Base-by-base conservation (phyloP, 2,113 vertebrate species). In the Sorex araneus region DNA sequence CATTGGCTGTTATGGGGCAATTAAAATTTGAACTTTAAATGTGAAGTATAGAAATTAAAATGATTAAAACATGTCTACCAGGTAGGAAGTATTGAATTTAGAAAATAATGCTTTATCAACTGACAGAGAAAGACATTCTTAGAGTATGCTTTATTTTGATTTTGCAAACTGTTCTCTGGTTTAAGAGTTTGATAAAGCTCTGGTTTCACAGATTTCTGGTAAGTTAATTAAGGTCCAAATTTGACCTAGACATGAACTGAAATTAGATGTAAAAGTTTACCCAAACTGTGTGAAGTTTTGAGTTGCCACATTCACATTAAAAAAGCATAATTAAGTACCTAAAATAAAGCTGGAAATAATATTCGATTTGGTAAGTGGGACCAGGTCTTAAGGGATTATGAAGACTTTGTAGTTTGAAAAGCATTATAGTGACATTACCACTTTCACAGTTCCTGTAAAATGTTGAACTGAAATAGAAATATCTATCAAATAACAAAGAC, bases 1-100 rank as follows among this genome's bases (percentile, higher is more conserved):
- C 45, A 82, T 45, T 18, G 21, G 75, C 71, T 40, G 75, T 71
- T 40, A 6, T 80, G 40, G 45, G 69, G 67, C 71, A 95, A 92
- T 95, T 96, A 94, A 89, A 90, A 90, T 90, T 93, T 95, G 63
- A 95, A 93, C 71, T 86, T 93, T 76, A 86, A 94, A 84, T 28
- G 18, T 74, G 25, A 45, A 60, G 1, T 94, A 60, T 93, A 85
- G 94, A 94, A 94, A 79, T 75, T 21, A 25, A 85, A 81, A 75
- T 95, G n/a, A 94, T 94, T 96, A 90, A 80, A 95, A 90, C 57
- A 90, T 92, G 50, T 30, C 66, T 70, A 12, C 84, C 25, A 77
- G 54, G 23, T 81, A 84, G 67, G 32, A 94, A 47, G 23, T 86
- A 90, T 90, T 88, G 75, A 70, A 69, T 79, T 92, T 57, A 69